Percentiles rank a stretch among this genome's conserved stretches.
These are phyloP conservation scores for Varecia variegata DNA, from an alignment of 2,797 vertebrate species.

Conservation along the genomic window DNA sequence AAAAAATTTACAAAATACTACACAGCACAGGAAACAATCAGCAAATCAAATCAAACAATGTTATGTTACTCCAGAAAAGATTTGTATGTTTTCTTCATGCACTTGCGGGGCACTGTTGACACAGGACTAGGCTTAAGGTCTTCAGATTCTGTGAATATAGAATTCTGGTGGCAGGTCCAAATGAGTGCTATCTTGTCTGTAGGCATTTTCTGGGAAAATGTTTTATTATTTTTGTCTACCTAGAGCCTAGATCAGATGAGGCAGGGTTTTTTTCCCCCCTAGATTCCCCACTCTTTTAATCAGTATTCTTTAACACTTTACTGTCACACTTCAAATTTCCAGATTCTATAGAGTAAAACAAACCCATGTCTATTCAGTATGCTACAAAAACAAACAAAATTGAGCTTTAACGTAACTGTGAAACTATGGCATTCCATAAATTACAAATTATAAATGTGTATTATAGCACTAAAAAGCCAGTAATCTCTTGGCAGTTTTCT, in stretches of 20 bases:
- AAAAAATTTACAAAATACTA: background rate
- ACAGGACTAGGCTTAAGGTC: background rate
- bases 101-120: background rate
- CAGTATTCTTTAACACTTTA: background rate
- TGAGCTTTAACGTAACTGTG: slow-evolving; percentile 28
- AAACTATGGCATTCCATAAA: slow-evolving; percentile 80
- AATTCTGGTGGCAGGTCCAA: background rate
- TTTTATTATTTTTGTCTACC: background rate
- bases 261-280: background rate
- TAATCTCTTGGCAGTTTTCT: slow-evolving; percentile 80
- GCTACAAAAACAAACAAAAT: slow-evolving; percentile 59
- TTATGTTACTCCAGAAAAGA: background rate
- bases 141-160: background rate
- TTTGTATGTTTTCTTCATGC: background rate
- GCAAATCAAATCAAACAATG: background rate
- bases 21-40: background rate
- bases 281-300: background rate
- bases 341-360: slow-evolving; percentile 44
- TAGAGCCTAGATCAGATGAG: background rate
- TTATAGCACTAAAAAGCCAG: slow-evolving; percentile 72
- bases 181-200: background rate
- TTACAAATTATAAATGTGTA: slow-evolving; percentile 70
- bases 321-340: background rate
- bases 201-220: background rate
- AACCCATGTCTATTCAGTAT: slow-evolving; percentile 33